phyloP scores from a whole-genome alignment of 2,888 invertebrate species.

The Pseudeuparius sepicola region DNA sequence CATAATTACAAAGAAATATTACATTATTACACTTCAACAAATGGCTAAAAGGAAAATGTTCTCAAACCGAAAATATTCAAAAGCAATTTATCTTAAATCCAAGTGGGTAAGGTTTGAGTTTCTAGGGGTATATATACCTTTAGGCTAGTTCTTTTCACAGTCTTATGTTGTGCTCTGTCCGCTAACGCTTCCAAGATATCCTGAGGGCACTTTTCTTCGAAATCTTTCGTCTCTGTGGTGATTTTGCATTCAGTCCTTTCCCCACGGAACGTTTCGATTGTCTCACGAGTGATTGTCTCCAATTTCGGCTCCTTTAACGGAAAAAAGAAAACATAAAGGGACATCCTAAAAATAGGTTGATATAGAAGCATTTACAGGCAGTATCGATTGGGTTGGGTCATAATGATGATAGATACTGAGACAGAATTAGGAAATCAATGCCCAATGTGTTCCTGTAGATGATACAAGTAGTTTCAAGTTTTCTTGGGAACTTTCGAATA shows the following conservation, averaged over 20 bases:
- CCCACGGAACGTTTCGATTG: constrained; percentile 54
- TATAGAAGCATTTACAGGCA: too few relatives aligned
- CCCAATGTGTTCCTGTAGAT: too few relatives aligned
- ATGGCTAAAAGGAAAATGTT: too few relatives aligned
- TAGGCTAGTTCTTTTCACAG: constrained; percentile 20
- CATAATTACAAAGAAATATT: too few relatives aligned
- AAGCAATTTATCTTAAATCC: too few relatives aligned
- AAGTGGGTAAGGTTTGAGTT: not conserved
- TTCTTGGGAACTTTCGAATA: too few relatives aligned
- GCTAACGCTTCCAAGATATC: constrained; percentile 32
- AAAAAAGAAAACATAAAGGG: too few relatives aligned
- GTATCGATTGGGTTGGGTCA: not conserved
- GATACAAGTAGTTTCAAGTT: too few relatives aligned
- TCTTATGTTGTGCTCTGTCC: constrained; percentile 21
- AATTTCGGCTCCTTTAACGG: constrained; percentile 46
- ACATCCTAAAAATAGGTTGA: too few relatives aligned
- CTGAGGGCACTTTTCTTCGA: constrained; percentile 35
- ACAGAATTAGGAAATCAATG: constrained; percentile 3
- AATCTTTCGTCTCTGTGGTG: constrained; percentile 51
- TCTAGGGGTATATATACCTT: constrained; percentile 22
- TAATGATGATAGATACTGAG: constrained; percentile 7
- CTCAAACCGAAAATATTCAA: too few relatives aligned
- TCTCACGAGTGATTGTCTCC: constrained; percentile 55
- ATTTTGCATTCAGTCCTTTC: constrained; percentile 53
- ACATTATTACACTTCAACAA: too few relatives aligned